Evolutionary conservation across 2,113 vertebrate species (phyloP).

Genomic region (Tetrax tetrax): DNA sequence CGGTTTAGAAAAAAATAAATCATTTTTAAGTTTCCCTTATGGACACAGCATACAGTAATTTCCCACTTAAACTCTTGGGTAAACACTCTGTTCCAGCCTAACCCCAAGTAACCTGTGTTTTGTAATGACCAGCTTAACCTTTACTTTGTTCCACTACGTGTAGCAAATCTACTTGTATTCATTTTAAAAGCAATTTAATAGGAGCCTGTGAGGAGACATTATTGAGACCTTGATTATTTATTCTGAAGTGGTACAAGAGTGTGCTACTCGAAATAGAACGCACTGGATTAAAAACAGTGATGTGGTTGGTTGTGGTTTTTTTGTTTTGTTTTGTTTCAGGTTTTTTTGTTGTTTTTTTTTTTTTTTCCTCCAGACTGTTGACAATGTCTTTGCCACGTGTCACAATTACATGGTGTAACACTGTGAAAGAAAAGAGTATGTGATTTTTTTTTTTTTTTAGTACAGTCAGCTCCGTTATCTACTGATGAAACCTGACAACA

Average conservation of each 20-base stretch:
- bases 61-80: conserved; percentile 12
- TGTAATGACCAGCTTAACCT: conserved; percentile 35
- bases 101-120: not conserved
- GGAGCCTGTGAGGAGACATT: not conserved
- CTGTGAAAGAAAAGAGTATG: not conserved
- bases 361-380: not conserved
- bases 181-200: not conserved
- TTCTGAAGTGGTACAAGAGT: not conserved
- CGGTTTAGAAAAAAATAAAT: conserved; percentile 1
- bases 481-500: conserved; percentile 24
- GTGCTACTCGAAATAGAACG: not conserved
- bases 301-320: not conserved
- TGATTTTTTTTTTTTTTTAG: too few relatives aligned
- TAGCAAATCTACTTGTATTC: not conserved
- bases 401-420: not conserved
- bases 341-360: not conserved
- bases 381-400: conserved; percentile 41
- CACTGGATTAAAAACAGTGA: not conserved
- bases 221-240: not conserved
- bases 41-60: conserved; percentile 14
- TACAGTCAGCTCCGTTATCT: conserved; percentile 26
- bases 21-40: not conserved
- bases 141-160: not conserved
- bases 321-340: too few relatives aligned
- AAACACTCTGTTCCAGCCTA: conserved; percentile 14